A percentile compares a stretch with the other conserved stretches of the same genome.
phyloP scores from a whole-genome alignment of 1,140 invertebrate species.

The Marisa cornuarietis region DNA sequence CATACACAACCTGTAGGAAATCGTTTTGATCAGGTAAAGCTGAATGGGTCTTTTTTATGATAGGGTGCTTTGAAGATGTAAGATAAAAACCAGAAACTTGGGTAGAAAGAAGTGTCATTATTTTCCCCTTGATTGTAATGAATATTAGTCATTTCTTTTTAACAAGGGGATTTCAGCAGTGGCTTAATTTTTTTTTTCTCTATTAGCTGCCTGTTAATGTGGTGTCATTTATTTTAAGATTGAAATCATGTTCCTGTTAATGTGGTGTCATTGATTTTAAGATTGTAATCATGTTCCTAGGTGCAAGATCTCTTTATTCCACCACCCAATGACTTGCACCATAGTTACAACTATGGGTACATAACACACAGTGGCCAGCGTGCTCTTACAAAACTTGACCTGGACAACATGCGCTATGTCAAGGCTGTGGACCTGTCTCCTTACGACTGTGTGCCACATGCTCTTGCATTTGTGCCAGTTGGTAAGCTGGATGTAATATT shows the following conservation, averaged over 20 bases:
- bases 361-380: slow-evolving; percentile 78
- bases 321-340: slow-evolving; percentile 71
- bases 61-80: neutral
- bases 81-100: neutral
- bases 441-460: slow-evolving; percentile 80
- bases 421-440: slow-evolving; percentile 78
- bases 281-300: slow-evolving; percentile 42
- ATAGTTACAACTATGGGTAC: slow-evolving; percentile 80
- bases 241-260: neutral
- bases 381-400: slow-evolving; percentile 80
- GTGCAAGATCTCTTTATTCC: slow-evolving; percentile 77
- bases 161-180: too few species aligned
- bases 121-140: too few species aligned
- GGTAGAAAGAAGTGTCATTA: neutral
- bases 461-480: slow-evolving; percentile 78
- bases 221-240: slow-evolving; percentile 5
- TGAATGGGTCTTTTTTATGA: neutral
- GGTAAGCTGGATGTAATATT: slow-evolving; percentile 70
- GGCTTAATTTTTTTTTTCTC: neutral
- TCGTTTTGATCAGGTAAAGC: slow-evolving; percentile 78
- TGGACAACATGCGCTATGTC: slow-evolving; percentile 80
- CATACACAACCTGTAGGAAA: slow-evolving; percentile 84
- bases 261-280: neutral
- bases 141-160: too few species aligned
- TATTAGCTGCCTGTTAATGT: neutral